A percentile compares a stretch with the other conserved stretches of the same genome.
Conservation (phyloP, 2,113 vertebrate species). For the Macroglossus sobrinus region DNA sequence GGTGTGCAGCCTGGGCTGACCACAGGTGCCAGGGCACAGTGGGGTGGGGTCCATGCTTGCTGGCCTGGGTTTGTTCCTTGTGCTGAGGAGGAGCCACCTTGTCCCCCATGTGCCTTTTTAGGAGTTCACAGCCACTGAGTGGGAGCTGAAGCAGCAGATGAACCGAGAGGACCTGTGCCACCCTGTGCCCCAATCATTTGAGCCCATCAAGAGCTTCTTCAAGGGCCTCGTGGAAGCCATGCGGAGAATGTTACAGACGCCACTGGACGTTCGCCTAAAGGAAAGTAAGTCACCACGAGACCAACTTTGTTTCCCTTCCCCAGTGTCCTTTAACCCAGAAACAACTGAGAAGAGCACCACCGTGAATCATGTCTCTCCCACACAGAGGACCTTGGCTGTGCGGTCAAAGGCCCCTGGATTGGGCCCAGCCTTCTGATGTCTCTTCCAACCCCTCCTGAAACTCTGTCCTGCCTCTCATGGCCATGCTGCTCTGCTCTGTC, state of each 20-base stretch:
- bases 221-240: conserved; percentile 60
- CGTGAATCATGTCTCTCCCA: neutral
- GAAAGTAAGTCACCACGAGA: conserved; percentile 63
- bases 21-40: neutral
- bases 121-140: conserved; percentile 65
- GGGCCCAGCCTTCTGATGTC: neutral
- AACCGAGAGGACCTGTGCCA: conserved; percentile 70
- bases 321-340: neutral
- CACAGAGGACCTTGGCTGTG: neutral
- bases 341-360: neutral
- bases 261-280: conserved; percentile 75
- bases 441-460: neutral
- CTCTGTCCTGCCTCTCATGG: neutral
- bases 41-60: neutral
- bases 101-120: conserved; percentile 23
- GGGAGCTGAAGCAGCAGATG: conserved; percentile 67
- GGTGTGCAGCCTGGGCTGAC: neutral
- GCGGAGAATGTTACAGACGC: conserved; percentile 71
- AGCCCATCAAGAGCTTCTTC: conserved; percentile 77
- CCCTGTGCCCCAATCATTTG: conserved; percentile 75
- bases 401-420: neutral
- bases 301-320: neutral
- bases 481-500: neutral
- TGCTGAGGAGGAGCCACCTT: neutral
- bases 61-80: neutral